Evolutionary conservation across 2,888 invertebrate species (phyloP), one percentile per base, ranked within the genome.

Genomic region (Mimachlamys varia): DNA sequence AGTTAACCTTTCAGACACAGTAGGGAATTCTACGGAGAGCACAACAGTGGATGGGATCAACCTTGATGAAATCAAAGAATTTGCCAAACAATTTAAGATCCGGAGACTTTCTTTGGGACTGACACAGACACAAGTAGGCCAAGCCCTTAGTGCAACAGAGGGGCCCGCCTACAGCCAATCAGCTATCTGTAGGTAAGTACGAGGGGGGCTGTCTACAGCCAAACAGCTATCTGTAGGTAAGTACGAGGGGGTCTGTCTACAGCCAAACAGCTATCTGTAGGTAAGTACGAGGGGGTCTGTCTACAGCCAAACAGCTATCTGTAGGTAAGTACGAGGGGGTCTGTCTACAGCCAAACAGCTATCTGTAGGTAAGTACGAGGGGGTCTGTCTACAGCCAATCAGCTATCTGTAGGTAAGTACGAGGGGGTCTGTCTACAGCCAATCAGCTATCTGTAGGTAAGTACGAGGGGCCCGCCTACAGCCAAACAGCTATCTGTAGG

Each of bases 401-500:
- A 97, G 99, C 99, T 95, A 99, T 99, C 97, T 99, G 99, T 98
- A 98, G 99, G 99, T 99, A 97, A 97, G 97, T 33, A 99, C 99
- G 38, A 99, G 99, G 97, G 99, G 99, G 90, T 99, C 99, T 55
- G 99, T 99, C 89, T 99, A 99, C 97, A 99, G 99, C 97, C 99
- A 99, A 97, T 99, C 99, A 97, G 99, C 99, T 95, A 99, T 99
- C 97, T 99, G 99, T 98, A 98, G 99, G 99, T 99, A 44, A 44
- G 98, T 99, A 91, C 99, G 99, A 99, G 97, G 99, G 99, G 90
- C 99, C 99, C 55, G 99, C 99, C 89, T 99, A 99, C 97, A 99
- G 99, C 97, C 99, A 99, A 97, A 99, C 99, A 97, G 99, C 99
- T 95, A 99, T 99, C 97, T 99, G 99, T 98, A 98, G 99, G 99